A percentile compares a stretch with the other conserved stretches of the same genome.
These are phyloP conservation scores for Caenorhabditis sp. DNA, from an alignment of 2,888 invertebrate genomes.

Conservation along the genomic window DNA sequence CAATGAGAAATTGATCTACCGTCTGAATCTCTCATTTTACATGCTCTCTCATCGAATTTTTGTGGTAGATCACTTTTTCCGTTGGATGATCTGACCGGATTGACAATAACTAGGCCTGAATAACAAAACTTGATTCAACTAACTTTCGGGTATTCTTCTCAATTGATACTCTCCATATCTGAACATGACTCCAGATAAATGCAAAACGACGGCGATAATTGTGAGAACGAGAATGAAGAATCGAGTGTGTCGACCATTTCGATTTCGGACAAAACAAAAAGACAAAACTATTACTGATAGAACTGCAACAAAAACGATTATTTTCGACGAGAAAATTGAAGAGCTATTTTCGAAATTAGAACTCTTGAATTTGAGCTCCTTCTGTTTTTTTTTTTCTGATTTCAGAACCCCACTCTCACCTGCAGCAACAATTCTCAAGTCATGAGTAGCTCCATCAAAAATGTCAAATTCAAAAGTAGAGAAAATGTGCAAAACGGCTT, in stretches of 20 bases:
- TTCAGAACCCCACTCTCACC: constrained; percentile 6
- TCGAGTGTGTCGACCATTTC: constrained; percentile 19
- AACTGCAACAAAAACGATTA: constrained; percentile 9
- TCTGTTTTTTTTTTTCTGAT: neutral
- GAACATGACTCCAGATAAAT: constrained; percentile 33
- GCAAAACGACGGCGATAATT: constrained; percentile 27
- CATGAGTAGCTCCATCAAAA: constrained; percentile 37
- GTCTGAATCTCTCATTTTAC: too few species aligned
- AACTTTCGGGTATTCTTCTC: constrained; percentile 21
- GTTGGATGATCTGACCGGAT: too few species aligned
- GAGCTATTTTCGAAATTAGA: neutral
- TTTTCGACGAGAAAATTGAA: neutral
- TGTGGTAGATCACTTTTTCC: too few species aligned
- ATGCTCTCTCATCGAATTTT: too few species aligned
- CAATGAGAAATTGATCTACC: too few species aligned
- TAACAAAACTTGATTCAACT: too few species aligned
- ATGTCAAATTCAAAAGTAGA: constrained; percentile 20
- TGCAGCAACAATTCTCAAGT: constrained; percentile 27
- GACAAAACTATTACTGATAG: constrained; percentile 27
- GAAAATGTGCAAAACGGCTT: constrained; percentile 37
- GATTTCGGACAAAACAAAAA: constrained; percentile 20
- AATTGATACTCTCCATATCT: constrained; percentile 37
- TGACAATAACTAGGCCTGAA: too few species aligned
- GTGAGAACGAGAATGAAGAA: constrained; percentile 32
- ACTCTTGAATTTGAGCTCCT: neutral